Conservation (phyloP, 2,888 invertebrate genomes). For the Agapostemon virescens region DNA sequence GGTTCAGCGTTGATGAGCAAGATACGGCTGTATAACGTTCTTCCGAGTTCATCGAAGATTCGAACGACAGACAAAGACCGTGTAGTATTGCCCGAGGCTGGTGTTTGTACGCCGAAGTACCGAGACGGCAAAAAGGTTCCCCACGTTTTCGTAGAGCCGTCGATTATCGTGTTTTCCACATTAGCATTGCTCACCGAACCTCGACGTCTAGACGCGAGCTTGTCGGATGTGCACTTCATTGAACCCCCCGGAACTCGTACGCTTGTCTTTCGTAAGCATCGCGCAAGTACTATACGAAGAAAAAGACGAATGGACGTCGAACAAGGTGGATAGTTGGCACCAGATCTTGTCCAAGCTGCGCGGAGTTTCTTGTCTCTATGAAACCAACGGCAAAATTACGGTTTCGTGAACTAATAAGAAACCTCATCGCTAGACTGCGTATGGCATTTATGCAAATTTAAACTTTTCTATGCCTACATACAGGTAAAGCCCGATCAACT, state of each 20-base stretch:
- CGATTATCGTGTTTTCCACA: constrained; percentile 58
- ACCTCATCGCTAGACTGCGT: background rate
- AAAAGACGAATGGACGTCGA: constrained; percentile 37
- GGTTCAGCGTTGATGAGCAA: too few species aligned
- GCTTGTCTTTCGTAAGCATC: constrained; percentile 57
- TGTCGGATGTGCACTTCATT: constrained; percentile 67
- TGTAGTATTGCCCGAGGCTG: background rate
- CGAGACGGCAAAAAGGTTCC: constrained; percentile 20
- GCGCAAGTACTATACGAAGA: constrained; percentile 40
- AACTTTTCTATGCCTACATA: background rate
- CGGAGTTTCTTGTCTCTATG: constrained; percentile 18
- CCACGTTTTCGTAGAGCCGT: constrained; percentile 23
- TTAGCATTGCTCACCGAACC: constrained; percentile 58
- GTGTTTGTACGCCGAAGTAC: constrained; percentile 1
- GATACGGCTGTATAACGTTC: background rate
- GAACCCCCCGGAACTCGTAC: constrained; percentile 42
- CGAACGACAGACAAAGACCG: background rate
- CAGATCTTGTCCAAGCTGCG: constrained; percentile 7
- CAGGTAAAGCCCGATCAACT: background rate
- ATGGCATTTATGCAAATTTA: background rate
- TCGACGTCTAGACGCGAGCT: constrained; percentile 56
- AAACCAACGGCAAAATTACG: constrained; percentile 50
- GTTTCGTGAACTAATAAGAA: constrained; percentile 37
- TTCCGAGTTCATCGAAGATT: background rate
- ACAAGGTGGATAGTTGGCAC: constrained; percentile 23